A percentile compares a stretch with the other conserved stretches of the same genome.
phyloP scores from a whole-genome alignment of 2,113 vertebrate species.

The Crotalus helleri region DNA sequence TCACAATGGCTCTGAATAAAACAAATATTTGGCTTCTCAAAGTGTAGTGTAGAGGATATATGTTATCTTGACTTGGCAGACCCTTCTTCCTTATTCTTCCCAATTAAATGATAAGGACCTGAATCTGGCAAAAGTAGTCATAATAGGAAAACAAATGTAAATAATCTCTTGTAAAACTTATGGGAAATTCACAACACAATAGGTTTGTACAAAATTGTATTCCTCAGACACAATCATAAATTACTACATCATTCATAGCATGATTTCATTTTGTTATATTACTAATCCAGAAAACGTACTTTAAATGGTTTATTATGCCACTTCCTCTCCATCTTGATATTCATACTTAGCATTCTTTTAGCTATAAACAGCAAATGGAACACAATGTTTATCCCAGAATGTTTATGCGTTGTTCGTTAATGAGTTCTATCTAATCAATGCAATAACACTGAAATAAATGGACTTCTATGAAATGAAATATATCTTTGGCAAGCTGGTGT shows the following conservation, averaged over 20 bases:
- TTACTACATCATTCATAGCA: neutral
- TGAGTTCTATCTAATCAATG: neutral
- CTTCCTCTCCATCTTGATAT: neutral
- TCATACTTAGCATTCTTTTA: neutral
- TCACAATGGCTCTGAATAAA: neutral
- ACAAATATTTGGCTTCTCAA: conserved; percentile 4
- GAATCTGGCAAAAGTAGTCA: neutral
- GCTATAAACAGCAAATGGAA: neutral
- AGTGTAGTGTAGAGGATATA: neutral
- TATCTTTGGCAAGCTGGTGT: neutral
- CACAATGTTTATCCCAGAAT: neutral
- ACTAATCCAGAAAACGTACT: neutral
- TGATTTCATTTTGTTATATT: neutral
- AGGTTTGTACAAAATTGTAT: neutral
- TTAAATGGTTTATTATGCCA: conserved; percentile 1
- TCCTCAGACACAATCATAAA: neutral
- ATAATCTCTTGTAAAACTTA: neutral
- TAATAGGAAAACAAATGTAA: neutral
- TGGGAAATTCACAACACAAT: neutral
- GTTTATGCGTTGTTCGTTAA: neutral
- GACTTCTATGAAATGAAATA: neutral
- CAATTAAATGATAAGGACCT: neutral
- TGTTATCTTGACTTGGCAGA: conserved; percentile 16
- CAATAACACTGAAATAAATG: neutral
- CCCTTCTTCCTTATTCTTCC: neutral